Evolutionary conservation across 2,113 vertebrate genomes (phyloP), one percentile per base, ranked within the genome.

Genomic region (Lamprologus ornatipinnis): DNA sequence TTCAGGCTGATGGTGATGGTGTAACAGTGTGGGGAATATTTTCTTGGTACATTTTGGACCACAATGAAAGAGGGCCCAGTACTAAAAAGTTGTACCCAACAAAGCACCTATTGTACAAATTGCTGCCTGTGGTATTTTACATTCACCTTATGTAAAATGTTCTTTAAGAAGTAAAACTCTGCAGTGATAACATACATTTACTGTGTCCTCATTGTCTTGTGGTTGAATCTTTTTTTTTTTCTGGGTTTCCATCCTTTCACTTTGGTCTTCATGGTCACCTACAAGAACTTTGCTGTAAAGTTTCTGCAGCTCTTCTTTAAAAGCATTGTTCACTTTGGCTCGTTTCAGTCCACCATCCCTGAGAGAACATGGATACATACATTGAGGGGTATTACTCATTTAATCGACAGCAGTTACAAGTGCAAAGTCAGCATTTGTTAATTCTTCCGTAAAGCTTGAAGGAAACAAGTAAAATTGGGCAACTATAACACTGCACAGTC

Each of bases 321-420:
- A 98, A 0, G 96, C 91, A 2, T 97, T 97, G 85, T 99, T 99
- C 88, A 99, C 98, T 90, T 98, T 98, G 28, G 96, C 97, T 80
- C 98, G 96, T 93, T 99, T 99, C 70, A 99, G 93, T n/a, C 97
- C 98, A 4, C 98, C 98, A 2, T 99, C 98, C 98, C 98, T 99
- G 93, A 42, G 80, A 45, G 9, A 75, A 82, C 6, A 80, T 10
- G 53, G n/a, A 17, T 5, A 33, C 7, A 15, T 28, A 65, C 49
- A 9, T n/a, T 51, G 9, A 58, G 23, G 5, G n/a, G 4, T 11
- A 37, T 79, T 60, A 84, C 2, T 37, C 33, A 33, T 35, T 12
- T 14, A 54, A 12, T 53, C 2, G 31, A 5, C 21, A 11, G 10
- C 7, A 4, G 23, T 75, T 47, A 28, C 42, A 47, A 28, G 42